Percentiles rank a stretch among this genome's conserved stretches.
These are phyloP conservation scores for Neolamprologus variostigma DNA, from an alignment of 2,113 vertebrate genomes.

Conservation along the genomic window DNA sequence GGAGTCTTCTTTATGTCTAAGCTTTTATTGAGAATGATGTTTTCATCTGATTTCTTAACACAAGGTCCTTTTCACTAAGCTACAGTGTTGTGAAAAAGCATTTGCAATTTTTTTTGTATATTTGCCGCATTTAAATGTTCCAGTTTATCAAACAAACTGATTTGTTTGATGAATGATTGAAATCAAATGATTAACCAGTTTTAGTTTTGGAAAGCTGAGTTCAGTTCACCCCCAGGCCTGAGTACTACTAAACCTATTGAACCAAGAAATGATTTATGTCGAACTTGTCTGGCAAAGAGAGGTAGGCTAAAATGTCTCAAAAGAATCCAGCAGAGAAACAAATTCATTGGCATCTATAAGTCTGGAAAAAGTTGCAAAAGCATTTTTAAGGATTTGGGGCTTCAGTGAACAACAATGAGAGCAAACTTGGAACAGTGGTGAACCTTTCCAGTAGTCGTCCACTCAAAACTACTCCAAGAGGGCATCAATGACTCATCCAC, in stretches of 20 bases:
- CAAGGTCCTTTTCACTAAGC: background rate
- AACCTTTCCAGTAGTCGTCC: background rate
- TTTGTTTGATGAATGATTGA: background rate
- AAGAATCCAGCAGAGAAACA: background rate
- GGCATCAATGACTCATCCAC: background rate
- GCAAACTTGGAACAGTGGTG: background rate
- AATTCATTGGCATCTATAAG: background rate
- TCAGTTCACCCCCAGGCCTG: background rate
- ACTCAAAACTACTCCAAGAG: background rate
- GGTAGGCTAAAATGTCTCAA: background rate
- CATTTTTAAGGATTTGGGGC: background rate
- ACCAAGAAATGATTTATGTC: background rate
- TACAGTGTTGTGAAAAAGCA: background rate
- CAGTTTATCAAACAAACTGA: background rate
- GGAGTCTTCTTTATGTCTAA: background rate
- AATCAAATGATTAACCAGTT: background rate
- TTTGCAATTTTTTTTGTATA: background rate
- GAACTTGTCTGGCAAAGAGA: background rate
- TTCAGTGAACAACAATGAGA: background rate
- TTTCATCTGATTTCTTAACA: background rate
- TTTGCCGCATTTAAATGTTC: background rate
- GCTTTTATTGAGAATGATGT: background rate
- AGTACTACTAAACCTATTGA: background rate
- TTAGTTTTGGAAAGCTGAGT: background rate
- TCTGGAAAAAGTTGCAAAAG: background rate